Conservation (phyloP, 1,140 invertebrate genomes). For the Macrotrachela quadricornifera region DNA sequence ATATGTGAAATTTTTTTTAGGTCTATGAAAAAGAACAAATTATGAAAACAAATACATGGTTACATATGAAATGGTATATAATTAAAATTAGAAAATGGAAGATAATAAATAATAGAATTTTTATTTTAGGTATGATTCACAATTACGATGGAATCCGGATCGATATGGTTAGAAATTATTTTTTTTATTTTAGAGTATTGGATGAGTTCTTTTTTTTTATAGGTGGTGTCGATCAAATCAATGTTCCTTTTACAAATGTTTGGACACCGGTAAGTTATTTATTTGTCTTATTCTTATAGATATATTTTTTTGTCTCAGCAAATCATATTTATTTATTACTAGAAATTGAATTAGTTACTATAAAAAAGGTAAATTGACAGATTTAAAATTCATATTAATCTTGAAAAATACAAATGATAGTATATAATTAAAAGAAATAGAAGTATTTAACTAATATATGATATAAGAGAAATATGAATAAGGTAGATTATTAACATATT, state of each 20-base stretch:
- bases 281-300: too few species aligned
- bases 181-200: slow-evolving; percentile 73
- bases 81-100: neutral
- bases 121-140: slow-evolving; percentile 52
- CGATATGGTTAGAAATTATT: slow-evolving; percentile 91
- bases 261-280: slow-evolving; percentile 55
- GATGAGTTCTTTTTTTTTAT: slow-evolving; percentile 55
- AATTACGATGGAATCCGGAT: slow-evolving; percentile 85
- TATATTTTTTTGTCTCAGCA: too few species aligned
- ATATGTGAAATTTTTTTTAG: neutral
- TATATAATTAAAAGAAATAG: too few species aligned
- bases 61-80: slow-evolving; percentile 62
- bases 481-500: too few species aligned
- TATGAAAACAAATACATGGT: slow-evolving; percentile 96
- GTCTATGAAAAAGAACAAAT: slow-evolving; percentile 77
- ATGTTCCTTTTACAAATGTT: slow-evolving; percentile 88
- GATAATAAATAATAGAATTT: too few species aligned
- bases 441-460: too few species aligned
- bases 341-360: too few species aligned
- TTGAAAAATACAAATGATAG: too few species aligned
- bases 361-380: too few species aligned
- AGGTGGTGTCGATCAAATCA: slow-evolving; percentile 31
- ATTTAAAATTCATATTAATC: too few species aligned
- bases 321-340: too few species aligned
- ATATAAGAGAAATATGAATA: too few species aligned